These are phyloP conservation scores for Paramormyrops hopkinsi DNA, from an alignment of 2,797 vertebrate species.

Conservation along the genomic window DNA sequence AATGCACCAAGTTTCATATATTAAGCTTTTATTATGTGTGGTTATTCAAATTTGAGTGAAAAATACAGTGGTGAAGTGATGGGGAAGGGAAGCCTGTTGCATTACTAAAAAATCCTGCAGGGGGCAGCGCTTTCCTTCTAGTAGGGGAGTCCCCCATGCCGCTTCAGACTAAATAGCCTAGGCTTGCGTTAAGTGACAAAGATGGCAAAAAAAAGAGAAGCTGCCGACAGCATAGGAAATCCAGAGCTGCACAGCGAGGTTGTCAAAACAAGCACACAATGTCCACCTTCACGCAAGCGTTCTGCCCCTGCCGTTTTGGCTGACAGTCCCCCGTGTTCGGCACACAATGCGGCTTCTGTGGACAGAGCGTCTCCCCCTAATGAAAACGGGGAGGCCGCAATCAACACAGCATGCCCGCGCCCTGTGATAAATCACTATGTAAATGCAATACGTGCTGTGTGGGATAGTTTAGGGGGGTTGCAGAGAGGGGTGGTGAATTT, in stretches of 20 bases:
- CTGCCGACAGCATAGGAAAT: slow-evolving; percentile 53
- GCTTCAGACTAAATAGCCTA: neutral
- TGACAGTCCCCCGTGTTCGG: slow-evolving; percentile 40
- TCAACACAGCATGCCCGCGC: slow-evolving; percentile 34
- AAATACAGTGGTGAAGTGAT: neutral
- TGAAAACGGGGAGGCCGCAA: slow-evolving; percentile 32
- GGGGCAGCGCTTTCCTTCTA: slow-evolving; percentile 15
- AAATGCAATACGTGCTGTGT: neutral
- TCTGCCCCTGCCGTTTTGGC: slow-evolving; percentile 27
- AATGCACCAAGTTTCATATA: neutral
- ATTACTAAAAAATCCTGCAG: slow-evolving; percentile 8
- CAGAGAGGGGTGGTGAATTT: neutral
- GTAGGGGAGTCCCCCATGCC: neutral
- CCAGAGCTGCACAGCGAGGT: slow-evolving; percentile 41
- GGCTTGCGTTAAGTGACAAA: slow-evolving; percentile 36
- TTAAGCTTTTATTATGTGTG: neutral
- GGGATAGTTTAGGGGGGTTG: neutral
- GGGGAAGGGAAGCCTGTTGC: neutral
- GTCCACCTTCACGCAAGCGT: slow-evolving; percentile 41
- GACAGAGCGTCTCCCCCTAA: slow-evolving; percentile 27
- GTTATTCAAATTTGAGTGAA: neutral
- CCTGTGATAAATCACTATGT: slow-evolving; percentile 28
- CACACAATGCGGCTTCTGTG: slow-evolving; percentile 39
- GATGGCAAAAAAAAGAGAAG: slow-evolving; percentile 42
- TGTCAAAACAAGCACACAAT: slow-evolving; percentile 51